Percentiles rank a stretch among this genome's conserved stretches.
Evolutionary conservation across 2,113 vertebrate species (phyloP).

Genomic region (Falco punctatus): DNA sequence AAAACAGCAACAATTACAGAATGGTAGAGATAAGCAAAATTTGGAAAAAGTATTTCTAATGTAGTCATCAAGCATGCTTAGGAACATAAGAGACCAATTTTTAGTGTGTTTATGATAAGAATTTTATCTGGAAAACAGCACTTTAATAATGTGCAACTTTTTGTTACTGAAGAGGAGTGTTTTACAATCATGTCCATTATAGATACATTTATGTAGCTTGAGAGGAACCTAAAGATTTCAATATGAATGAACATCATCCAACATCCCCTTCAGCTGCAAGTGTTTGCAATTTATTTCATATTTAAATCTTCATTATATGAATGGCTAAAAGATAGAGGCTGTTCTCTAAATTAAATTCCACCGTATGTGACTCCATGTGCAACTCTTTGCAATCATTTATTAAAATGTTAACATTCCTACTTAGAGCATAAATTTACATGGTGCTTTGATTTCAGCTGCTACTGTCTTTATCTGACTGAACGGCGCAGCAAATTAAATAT

Average conservation of each 20-base stretch:
- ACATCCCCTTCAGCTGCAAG: conserved; percentile 47
- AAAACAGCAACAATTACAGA: neutral
- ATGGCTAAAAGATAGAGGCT: conserved; percentile 11
- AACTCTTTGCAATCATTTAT: neutral
- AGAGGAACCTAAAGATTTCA: conserved; percentile 35
- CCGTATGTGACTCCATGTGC: neutral
- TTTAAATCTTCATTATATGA: conserved; percentile 28
- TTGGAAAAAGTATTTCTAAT: neutral
- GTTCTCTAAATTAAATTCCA: neutral
- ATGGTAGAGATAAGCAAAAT: neutral
- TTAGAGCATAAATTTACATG: neutral
- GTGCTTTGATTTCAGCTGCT: conserved; percentile 16
- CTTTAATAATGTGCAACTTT: neutral
- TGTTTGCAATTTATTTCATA: conserved; percentile 38
- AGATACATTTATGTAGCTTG: neutral
- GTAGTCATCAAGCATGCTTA: neutral
- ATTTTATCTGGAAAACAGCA: neutral
- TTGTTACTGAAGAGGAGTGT: neutral
- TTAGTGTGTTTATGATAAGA: neutral
- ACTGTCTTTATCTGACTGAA: neutral
- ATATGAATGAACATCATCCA: conserved; percentile 24
- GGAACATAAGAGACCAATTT: neutral
- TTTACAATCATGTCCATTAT: neutral
- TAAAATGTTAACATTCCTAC: neutral
- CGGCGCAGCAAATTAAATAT: neutral